Percentiles rank a stretch among this genome's conserved stretches.
phyloP scores from a whole-genome alignment of 2,113 vertebrate genomes.

The Notothenia rossii region DNA sequence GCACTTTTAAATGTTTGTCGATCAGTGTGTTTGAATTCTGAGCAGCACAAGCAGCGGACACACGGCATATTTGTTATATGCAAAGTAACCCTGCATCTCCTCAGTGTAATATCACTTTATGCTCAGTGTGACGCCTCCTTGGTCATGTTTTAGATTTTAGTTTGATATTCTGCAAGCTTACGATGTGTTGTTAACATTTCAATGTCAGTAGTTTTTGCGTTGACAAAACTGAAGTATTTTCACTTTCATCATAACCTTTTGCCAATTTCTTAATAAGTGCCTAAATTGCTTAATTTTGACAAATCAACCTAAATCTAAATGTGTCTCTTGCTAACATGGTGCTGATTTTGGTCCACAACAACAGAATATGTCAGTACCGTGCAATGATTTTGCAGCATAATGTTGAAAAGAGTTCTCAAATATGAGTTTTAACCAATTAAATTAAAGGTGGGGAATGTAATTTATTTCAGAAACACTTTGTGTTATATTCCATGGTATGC shows the following conservation, averaged over 20 bases:
- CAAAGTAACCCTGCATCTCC: constrained; percentile 36
- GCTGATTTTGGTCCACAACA: constrained; percentile 55
- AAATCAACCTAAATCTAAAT: constrained; percentile 48
- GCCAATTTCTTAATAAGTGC: constrained; percentile 79
- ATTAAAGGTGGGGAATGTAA: neutral
- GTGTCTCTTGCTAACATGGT: constrained; percentile 57
- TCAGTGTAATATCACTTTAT: constrained; percentile 43
- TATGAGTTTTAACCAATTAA: constrained; percentile 33
- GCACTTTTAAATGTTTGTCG: constrained; percentile 81
- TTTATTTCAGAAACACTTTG: too few relatives aligned
- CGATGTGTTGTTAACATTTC: constrained; percentile 39
- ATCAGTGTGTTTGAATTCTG: constrained; percentile 49
- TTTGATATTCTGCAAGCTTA: constrained; percentile 47
- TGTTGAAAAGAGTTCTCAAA: constrained; percentile 16
- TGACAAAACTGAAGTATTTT: constrained; percentile 45
- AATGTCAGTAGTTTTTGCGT: constrained; percentile 47
- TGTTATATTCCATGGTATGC: too few relatives aligned
- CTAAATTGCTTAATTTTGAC: constrained; percentile 78
- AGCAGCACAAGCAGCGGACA: constrained; percentile 54
- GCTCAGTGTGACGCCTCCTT: constrained; percentile 42
- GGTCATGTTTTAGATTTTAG: constrained; percentile 44
- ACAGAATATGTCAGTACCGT: constrained; percentile 4
- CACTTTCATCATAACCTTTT: constrained; percentile 52
- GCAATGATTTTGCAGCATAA: constrained; percentile 22
- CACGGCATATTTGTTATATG: constrained; percentile 24